Base-by-base conservation (phyloP, 2,797 vertebrate genomes). In the Aldrovandia affinis region DNA sequence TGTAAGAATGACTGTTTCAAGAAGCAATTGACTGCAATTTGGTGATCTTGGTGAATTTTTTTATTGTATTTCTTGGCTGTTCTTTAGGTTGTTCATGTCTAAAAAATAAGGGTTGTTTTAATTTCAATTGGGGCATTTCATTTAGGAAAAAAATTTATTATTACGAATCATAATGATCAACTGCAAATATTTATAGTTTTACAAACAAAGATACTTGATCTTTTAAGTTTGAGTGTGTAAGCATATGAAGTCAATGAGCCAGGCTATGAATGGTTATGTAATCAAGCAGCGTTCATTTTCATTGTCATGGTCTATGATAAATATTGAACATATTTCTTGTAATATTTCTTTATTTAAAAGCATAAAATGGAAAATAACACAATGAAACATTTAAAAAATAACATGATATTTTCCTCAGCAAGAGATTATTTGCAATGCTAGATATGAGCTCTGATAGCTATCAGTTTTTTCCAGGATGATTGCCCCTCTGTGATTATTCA, bases 391-490 rank as follows among this genome's bases (percentile, higher is more conserved):
- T 68, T 30, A 39, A 81, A 36, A 39, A 12, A 15, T 22, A 47
- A 28, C n/a, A 36, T 25, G 1, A 54, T 86, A 52, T 63, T 5
- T 5, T 7, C 42, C 42, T 44, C 12, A n/a, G n/a, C n/a, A n/a
- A n/a, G n/a, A n/a, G n/a, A n/a, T n/a, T n/a, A n/a, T n/a, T n/a
- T n/a, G n/a, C 7, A 57, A 83, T 1, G 33, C 42, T 86, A 47
- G 30, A 15, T 82, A 52, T 80, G 68, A 86, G 59, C 78, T 4
- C 12, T 63, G 33, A 44, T 33, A 3, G n/a, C 63, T 85, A 63
- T 59, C 39, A 50, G 42, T 63, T 59, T n/a, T 94, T 94, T 94
- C 93, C 88, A 84, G 83, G 89, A 59, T 93, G 84, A 93, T 91
- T 87, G 77, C 85, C 10, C 81, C 36, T 7, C 63, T 84, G 50